Base-by-base conservation (phyloP, 1,140 invertebrate genomes). In the Helicoverpa armigera region DNA sequence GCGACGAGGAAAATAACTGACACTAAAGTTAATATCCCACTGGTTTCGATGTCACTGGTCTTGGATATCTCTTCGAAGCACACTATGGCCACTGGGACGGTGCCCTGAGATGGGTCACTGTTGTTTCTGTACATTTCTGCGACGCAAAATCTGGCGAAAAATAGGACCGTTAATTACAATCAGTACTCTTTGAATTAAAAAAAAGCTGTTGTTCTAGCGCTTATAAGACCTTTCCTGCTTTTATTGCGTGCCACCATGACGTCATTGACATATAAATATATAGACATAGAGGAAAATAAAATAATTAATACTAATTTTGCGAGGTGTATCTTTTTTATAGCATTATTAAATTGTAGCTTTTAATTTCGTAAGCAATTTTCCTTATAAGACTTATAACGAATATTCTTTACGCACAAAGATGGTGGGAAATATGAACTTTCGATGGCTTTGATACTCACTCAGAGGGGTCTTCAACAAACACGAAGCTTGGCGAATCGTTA, bases 1-100 rank as follows among this genome's bases (percentile, higher is more conserved):
- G 95, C 74, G 1, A 96, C 81, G 0, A 97, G 89, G 80, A 96
- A 97, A 10, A 95, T 77, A 0, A 96, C 95, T 0, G 97, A 97
- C n/a, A 96, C 91, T 2, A 96, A 87, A 2, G 93, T 92, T 3
- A 96, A 89, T 2, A 94, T 84, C 0, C 95, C 95, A 13, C 95
- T 92, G 9, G 95, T 86, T 7, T 89, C 90, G 31, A 91, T 88
- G 12, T 89, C 82, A 29, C 82, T 83, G 7, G 78, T 51, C 9
- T 87, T 35, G 5, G 81, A 79, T 10, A 89, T 61, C n/a, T 93
- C 84, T 0, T 93, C 85, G 79, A 96, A 96, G 81, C 96, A 97
- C 0, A 96, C 86, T 3, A 96, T 69, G 0, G 95, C 96, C 9
- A 94, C 87, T 1, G 86, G 61, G 0, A 88, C 80, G 0, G 72